These are phyloP conservation scores for Magallana ariakensis DNA, from an alignment of 1,140 invertebrate species.

Conservation along the genomic window DNA sequence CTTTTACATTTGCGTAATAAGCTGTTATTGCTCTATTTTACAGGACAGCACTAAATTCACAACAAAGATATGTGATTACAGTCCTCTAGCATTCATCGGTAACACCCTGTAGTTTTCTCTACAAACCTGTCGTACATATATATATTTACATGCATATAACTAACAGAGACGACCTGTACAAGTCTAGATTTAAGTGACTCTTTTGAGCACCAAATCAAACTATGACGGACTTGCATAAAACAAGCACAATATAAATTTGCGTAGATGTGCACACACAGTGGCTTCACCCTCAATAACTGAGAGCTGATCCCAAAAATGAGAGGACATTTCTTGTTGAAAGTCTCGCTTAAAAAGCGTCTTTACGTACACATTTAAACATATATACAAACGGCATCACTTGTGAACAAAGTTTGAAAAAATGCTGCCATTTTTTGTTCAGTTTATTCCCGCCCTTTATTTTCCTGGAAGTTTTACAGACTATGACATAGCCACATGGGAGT, in stretches of 20 bases:
- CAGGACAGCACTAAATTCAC: background rate
- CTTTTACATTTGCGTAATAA: background rate
- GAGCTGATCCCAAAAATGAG: background rate
- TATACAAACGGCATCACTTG: slow-evolving; percentile 26
- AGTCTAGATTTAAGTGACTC: background rate
- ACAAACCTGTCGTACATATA: background rate
- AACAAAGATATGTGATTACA: slow-evolving; percentile 36
- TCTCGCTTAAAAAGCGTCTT: background rate
- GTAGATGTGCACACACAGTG: slow-evolving; percentile 5
- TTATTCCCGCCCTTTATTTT: background rate
- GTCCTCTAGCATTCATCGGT: background rate
- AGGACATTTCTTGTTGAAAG: slow-evolving; percentile 31
- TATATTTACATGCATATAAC: background rate
- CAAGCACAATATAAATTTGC: slow-evolving; percentile 17
- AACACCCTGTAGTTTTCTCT: slow-evolving; percentile 12
- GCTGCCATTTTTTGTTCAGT: slow-evolving; percentile 38
- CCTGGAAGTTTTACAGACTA: slow-evolving; percentile 26
- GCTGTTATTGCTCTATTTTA: background rate
- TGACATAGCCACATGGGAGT: slow-evolving; percentile 41
- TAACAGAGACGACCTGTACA: background rate
- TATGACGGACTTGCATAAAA: slow-evolving; percentile 8
- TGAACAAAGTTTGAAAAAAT: slow-evolving; percentile 32
- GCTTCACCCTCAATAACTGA: background rate
- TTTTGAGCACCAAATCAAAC: background rate
- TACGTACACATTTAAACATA: slow-evolving; percentile 18